Evolutionary conservation across 2,113 vertebrate genomes (phyloP).

Genomic region (Cromileptes altivelis): DNA sequence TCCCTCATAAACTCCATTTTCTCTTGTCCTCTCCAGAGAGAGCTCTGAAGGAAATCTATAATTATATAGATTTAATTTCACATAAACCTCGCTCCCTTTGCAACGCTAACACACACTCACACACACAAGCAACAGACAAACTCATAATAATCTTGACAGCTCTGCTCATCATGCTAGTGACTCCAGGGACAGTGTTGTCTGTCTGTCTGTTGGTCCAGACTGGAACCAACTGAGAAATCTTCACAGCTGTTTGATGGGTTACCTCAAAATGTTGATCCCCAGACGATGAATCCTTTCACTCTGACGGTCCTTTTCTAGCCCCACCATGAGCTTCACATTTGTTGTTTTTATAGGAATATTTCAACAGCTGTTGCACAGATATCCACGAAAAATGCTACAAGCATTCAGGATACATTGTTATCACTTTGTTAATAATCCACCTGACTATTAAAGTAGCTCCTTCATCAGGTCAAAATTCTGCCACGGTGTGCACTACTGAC

Average conservation of each 20-base stretch:
- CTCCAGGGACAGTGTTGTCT: neutral
- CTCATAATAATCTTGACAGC: neutral
- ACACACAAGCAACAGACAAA: neutral
- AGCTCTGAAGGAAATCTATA: conserved; percentile 42
- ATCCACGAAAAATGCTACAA: too few species aligned
- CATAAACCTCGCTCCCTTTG: neutral
- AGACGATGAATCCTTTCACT: neutral
- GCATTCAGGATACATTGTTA: too few species aligned
- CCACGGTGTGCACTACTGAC: too few species aligned
- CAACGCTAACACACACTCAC: neutral
- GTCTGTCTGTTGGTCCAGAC: neutral
- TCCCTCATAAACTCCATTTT: conserved; percentile 55
- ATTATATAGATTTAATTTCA: conserved; percentile 50
- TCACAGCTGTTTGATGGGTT: neutral
- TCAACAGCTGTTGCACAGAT: neutral
- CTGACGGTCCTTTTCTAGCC: too few species aligned
- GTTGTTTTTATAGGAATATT: neutral
- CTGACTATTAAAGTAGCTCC: too few species aligned
- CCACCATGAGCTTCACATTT: neutral
- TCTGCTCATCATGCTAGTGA: neutral
- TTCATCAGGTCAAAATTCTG: too few species aligned
- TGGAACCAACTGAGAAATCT: neutral
- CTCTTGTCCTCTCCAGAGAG: conserved; percentile 27
- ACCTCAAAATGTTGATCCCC: neutral
- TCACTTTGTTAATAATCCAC: too few species aligned